These are phyloP conservation scores for Saguinus midas DNA, from an alignment of 2,113 vertebrate genomes.

Conservation along the genomic window DNA sequence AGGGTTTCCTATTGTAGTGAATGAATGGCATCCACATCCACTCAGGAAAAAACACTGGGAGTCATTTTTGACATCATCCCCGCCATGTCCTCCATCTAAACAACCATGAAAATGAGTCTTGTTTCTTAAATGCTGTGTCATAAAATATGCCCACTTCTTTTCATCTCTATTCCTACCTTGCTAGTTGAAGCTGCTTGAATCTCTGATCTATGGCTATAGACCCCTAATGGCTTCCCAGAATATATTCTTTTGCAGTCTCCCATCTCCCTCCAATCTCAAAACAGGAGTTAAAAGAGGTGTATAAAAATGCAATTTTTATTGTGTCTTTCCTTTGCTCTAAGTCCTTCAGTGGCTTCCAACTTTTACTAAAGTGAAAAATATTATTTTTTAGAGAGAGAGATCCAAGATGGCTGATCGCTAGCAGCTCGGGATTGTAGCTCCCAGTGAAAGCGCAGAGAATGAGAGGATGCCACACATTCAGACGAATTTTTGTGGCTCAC, in stretches of 20 bases:
- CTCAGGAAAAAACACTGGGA: background rate
- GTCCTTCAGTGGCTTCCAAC: background rate
- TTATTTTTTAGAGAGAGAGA: no score
- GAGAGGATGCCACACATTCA: no score
- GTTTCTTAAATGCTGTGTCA: background rate
- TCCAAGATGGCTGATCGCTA: no score
- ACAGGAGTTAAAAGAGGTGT: background rate
- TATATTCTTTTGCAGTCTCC: background rate
- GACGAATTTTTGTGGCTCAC: no score
- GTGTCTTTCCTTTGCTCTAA: background rate
- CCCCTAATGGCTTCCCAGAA: background rate
- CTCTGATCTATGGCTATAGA: background rate
- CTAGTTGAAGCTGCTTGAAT: background rate
- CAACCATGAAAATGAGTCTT: background rate
- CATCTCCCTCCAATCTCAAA: background rate
- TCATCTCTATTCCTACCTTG: background rate
- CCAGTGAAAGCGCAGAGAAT: no score
- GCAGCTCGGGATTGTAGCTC: no score
- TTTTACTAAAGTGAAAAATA: constrained; percentile 3
- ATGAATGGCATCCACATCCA: background rate
- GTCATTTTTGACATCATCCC: background rate
- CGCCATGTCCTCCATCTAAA: background rate
- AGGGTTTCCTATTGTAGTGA: background rate
- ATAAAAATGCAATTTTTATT: background rate
- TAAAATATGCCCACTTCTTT: background rate